Percentiles rank a stretch among this genome's conserved stretches.
Conservation (phyloP, 2,888 invertebrate species). For the Nemoura dubitans region DNA sequence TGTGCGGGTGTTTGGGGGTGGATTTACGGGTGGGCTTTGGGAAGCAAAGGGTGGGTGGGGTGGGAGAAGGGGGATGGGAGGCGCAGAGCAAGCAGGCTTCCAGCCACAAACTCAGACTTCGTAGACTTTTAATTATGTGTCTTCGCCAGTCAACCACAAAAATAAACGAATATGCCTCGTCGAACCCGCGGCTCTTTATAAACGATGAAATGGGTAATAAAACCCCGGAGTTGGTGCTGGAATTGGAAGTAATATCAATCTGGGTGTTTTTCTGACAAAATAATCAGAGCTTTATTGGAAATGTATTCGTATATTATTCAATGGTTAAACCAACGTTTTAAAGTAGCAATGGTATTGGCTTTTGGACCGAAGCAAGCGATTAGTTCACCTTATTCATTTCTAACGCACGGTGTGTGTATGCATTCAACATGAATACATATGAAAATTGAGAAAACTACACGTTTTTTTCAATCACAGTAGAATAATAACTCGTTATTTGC, state of each 20-base stretch:
- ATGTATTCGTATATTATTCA: background rate
- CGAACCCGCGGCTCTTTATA: background rate
- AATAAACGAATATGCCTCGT: background rate
- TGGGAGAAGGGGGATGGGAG: background rate
- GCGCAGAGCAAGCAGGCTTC: background rate
- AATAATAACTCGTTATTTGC: slow-evolving; percentile 7
- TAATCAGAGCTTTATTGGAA: background rate
- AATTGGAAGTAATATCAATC: background rate
- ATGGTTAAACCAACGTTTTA: no score
- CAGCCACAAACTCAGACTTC: slow-evolving; percentile 21
- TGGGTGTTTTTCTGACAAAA: background rate
- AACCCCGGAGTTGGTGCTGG: background rate
- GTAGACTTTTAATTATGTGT: slow-evolving; percentile 26
- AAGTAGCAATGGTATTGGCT: no score
- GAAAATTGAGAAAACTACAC: background rate
- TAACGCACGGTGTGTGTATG: no score
- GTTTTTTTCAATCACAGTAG: background rate
- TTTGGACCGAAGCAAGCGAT: no score
- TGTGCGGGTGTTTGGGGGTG: background rate
- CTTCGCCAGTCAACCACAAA: slow-evolving; percentile 13
- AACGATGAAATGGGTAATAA: background rate
- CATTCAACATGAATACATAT: background rate
- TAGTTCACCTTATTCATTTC: no score
- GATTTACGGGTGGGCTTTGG: background rate
- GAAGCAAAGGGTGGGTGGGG: background rate